Evolutionary conservation across 2,888 invertebrate genomes (phyloP), one percentile per base, ranked within the genome.

Genomic region (Leptogaster cylindrica): DNA sequence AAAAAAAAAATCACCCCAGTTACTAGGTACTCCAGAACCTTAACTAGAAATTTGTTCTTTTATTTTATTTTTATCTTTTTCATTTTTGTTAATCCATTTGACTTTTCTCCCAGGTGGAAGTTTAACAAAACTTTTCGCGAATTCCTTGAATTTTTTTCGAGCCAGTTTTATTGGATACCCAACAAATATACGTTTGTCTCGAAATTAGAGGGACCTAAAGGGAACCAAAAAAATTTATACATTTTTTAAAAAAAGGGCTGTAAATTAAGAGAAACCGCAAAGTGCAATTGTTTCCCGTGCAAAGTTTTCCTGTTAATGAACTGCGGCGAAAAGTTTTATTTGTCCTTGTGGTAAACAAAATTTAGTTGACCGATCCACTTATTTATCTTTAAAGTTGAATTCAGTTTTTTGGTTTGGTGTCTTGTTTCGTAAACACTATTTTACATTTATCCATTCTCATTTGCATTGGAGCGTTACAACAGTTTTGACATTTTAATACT

Each of bases 251-350:
- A 50, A 36, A 64, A 31, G 23, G 2, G 65, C 36, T 78, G 78
- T 79, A 78, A 79, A 79, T 79, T 79, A 80, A 79, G 76, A 77
- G 78, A 74, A 76, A 79, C 80, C 80, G 78, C 79, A 79, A 79
- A 80, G 50, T 68, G 48, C 68, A 68, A 66, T 68, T 68, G 58
- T 68, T 41, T 52, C 27, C 51, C 46, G 46, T 39, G 41, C 31
- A 44, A 61, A 68, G 63, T 68, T 66, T 51, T 51, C 41, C 64
- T 70, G 61, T 66, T 61, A 70, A 70, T 70, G 70, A 70, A 70
- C 70, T 70, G 70, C 70, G 64, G 70, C 67, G 65, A 68, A 70
- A 70, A 70, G 65, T 69, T 69, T 65, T 48, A 58, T 50, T 66
- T 55, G 55, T 33, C 58, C 27, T 10, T 66, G 58, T 58, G 66